Evolutionary conservation across 2,113 vertebrate genomes (phyloP), one percentile per base, ranked within the genome.

Genomic region (Engraulis encrasicolus): DNA sequence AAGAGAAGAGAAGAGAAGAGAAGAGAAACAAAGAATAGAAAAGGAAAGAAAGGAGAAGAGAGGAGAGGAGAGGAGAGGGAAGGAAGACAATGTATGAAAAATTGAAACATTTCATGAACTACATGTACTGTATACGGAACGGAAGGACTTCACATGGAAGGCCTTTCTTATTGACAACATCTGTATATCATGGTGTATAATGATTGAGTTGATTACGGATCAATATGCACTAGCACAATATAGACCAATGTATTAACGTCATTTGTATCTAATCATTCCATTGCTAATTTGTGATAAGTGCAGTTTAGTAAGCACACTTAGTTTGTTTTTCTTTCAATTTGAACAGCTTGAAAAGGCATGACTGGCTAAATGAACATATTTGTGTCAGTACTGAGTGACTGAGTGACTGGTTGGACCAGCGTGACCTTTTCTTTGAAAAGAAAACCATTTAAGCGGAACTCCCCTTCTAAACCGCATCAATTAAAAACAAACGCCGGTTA

Each of bases 391-490:
- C n/a, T n/a, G n/a, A n/a, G 9, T 45, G 40, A 45, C 40, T 45
- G 40, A 45, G 4, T 45, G 9, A 74, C 23, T 31, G 66, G 31
- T 14, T 34, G 66, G 31, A 23, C 27, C 11, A 17, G 66, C 66
- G 40, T 74, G 66, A 74, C 27, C 66, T 34, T 74, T 74, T 74
- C 9, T 27, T 17, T 34, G 5, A 36, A 74, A 34, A 2, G 66
- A 27, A 74, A 74, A 74, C 27, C 66, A 17, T 74, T 74, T 31
- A 74, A 74, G 66, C 14, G 27, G 5, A 18, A 12, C 66, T 31
- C 31, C 58, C 27, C 66, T 74, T 31, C 12, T 61, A 74, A 48
- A 86, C 49, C 49, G 31, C 80, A 85, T 84, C 80, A 23, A 87
- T 83, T 74, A n/a, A 74, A 74, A 74, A 82, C 71, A 1, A 48